Percentiles rank a stretch among this genome's conserved stretches.
phyloP scores from a whole-genome alignment of 2,113 vertebrate genomes.

The Ramphastos sulfuratus region DNA sequence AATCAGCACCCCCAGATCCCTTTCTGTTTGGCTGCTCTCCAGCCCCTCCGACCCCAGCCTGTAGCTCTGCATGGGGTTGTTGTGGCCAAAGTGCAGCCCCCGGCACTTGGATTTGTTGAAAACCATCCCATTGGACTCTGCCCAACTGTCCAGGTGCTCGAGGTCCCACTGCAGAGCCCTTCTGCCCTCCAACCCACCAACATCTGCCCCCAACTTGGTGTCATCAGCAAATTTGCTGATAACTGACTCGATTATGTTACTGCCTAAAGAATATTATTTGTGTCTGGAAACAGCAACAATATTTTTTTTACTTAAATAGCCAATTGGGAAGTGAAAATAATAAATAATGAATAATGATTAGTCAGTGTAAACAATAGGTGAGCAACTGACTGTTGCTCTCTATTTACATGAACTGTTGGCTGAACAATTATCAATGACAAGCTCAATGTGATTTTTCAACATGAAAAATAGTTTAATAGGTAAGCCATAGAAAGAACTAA shows the following conservation, averaged over 20 bases:
- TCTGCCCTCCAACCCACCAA: too few species aligned
- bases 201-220: too few species aligned
- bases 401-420: slow-evolving; percentile 1
- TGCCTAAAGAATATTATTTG: not conserved
- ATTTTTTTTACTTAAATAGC: not conserved
- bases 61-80: too few species aligned
- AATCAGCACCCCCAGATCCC: too few species aligned
- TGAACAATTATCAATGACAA: slow-evolving; percentile 21
- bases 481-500: not conserved
- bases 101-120: too few species aligned
- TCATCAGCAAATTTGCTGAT: too few species aligned
- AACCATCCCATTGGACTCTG: too few species aligned
- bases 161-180: too few species aligned
- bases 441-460: not conserved
- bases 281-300: not conserved
- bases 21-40: too few species aligned
- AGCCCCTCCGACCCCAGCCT: too few species aligned
- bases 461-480: not conserved
- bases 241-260: not conserved
- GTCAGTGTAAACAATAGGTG: not conserved
- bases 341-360: not conserved
- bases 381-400: not conserved
- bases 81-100: too few species aligned
- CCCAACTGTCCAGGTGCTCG: too few species aligned
- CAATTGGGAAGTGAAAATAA: not conserved